Percentiles rank a stretch among this genome's conserved stretches.
phyloP scores from a whole-genome alignment of 2,888 invertebrate species.

The Drosophila trichaetosa region DNA sequence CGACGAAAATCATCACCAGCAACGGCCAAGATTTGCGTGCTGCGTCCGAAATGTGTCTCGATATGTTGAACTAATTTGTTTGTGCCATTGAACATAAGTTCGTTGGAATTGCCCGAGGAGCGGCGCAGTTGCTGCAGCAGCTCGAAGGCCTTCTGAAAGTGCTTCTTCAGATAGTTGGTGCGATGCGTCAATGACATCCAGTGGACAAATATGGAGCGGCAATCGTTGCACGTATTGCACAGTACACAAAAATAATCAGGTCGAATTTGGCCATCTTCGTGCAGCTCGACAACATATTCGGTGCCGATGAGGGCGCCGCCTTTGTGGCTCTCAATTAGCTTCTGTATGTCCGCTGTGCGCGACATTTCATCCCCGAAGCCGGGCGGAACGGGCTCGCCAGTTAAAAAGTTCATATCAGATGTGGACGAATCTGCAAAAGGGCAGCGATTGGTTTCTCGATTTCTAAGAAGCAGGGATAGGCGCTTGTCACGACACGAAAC shows the following conservation, averaged over 20 bases:
- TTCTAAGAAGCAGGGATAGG: conserved; percentile 6
- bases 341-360: conserved; percentile 85
- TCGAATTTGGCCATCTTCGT: conserved; percentile 88
- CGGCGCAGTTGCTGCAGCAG: conserved; percentile 77
- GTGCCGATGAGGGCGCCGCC: conserved; percentile 88
- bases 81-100: conserved; percentile 24
- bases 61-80: conserved; percentile 87
- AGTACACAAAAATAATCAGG: conserved; percentile 91
- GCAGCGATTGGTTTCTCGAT: conserved; percentile 5
- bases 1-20: conserved; percentile 90
- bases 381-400: conserved; percentile 90
- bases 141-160: conserved; percentile 87
- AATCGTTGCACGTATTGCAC: conserved; percentile 92
- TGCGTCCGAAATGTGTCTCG: conserved; percentile 90
- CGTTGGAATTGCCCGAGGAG: conserved; percentile 10
- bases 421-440: conserved; percentile 31
- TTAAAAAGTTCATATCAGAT: conserved; percentile 82
- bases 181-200: conserved; percentile 92
- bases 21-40: conserved; percentile 87
- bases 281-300: conserved; percentile 92
- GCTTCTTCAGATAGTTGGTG: conserved; percentile 88
- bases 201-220: conserved; percentile 91
- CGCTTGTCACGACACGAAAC: conserved; percentile 8
- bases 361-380: conserved; percentile 89
- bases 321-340: conserved; percentile 85